Conservation (phyloP, 2,797 vertebrate species). For the Malurus leucopterus region DNA sequence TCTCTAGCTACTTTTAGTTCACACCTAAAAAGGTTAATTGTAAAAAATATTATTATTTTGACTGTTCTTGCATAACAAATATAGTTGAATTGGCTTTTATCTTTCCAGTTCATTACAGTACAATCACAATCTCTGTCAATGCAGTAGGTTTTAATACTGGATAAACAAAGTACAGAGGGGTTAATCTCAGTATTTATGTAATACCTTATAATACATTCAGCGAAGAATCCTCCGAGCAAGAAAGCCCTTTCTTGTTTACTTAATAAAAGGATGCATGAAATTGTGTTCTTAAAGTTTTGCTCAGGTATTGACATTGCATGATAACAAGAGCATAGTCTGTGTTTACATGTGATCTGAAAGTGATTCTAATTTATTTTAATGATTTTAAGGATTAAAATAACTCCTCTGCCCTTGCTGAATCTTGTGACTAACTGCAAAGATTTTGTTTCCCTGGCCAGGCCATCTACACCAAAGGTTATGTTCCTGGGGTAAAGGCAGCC, state of each 20-base stretch:
- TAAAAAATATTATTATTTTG: not conserved
- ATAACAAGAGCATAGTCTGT: not conserved
- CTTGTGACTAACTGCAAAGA: not conserved
- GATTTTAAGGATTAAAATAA: not conserved
- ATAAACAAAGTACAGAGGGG: not conserved
- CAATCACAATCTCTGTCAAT: not conserved
- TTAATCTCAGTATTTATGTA: slow-evolving; percentile 9
- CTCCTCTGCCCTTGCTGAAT: not conserved
- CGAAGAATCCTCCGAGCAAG: not conserved
- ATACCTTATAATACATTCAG: not conserved
- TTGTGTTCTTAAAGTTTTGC: not conserved
- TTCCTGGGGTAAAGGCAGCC: not conserved
- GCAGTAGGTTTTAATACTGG: not conserved
- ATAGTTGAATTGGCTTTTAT: not conserved
- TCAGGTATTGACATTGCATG: not conserved
- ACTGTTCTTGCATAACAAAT: not conserved
- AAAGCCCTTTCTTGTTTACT: not conserved
- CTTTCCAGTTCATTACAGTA: not conserved
- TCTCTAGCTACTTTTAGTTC: not conserved
- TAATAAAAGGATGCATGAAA: not conserved
- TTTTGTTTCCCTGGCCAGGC: not conserved
- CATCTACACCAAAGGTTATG: not conserved
- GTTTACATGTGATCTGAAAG: not conserved
- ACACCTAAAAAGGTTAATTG: not conserved
- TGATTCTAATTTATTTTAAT: not conserved